A percentile compares a stretch with the other conserved stretches of the same genome.
Conservation (phyloP, 2,113 vertebrate genomes). For the Natator depressus region DNA sequence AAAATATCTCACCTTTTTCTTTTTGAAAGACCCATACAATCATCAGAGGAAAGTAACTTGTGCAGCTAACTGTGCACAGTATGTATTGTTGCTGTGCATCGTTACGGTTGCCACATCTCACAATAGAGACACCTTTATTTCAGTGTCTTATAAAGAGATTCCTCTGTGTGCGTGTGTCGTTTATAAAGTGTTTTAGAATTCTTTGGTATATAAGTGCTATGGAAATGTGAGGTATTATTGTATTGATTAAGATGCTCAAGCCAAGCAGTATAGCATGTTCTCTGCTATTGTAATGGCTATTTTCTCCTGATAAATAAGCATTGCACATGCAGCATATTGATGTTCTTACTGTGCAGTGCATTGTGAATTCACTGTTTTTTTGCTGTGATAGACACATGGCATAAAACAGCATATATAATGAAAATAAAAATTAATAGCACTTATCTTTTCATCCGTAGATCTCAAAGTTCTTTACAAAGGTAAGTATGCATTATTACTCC, state of each 20-base stretch:
- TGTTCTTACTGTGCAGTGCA: neutral
- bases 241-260: neutral
- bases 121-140: neutral
- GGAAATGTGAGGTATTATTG: neutral
- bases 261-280: neutral
- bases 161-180: neutral
- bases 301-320: constrained; percentile 1
- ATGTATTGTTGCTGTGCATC: neutral
- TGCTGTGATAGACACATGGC: neutral
- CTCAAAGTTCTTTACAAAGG: neutral
- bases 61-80: neutral
- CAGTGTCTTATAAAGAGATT: neutral
- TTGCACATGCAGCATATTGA: neutral
- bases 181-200: neutral
- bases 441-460: neutral
- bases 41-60: neutral
- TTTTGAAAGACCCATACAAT: neutral
- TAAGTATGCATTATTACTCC: neutral
- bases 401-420: neutral
- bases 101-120: neutral
- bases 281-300: neutral
- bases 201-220: neutral
- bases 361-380: neutral
- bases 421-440: neutral
- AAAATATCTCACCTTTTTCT: neutral